Evolutionary conservation across 2,113 vertebrate genomes (phyloP).

Genomic region (Arizona elegans): DNA sequence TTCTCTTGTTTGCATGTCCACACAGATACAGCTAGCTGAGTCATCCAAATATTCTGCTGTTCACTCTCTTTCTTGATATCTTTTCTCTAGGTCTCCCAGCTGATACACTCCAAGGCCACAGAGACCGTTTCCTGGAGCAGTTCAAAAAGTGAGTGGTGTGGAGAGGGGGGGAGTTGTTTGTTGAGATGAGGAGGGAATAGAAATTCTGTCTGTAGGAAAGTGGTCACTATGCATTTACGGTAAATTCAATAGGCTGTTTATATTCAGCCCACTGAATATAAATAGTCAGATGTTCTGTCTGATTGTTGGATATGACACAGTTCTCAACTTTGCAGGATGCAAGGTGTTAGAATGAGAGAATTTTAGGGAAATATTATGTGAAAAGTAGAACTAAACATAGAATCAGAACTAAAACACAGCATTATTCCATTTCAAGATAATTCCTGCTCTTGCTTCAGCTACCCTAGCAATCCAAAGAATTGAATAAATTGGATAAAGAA

Average conservation of each 20-base stretch:
- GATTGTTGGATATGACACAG: background rate
- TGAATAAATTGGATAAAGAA: background rate
- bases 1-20: background rate
- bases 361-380: background rate
- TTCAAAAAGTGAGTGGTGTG: slow-evolving; percentile 86
- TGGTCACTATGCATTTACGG: background rate
- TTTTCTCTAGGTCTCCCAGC: slow-evolving; percentile 86
- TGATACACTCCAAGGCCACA: slow-evolving; percentile 94
- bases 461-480: background rate
- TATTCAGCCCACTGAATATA: background rate
- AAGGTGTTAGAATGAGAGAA: background rate
- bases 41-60: fast-evolving
- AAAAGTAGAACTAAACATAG: background rate
- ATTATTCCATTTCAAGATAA: background rate
- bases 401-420: background rate
- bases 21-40: fast-evolving
- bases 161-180: background rate
- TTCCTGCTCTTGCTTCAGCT: background rate
- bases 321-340: background rate
- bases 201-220: background rate
- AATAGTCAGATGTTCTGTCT: background rate
- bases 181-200: background rate
- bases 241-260: background rate
- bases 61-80: background rate
- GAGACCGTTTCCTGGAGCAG: slow-evolving; percentile 96